phyloP scores from a whole-genome alignment of 2,888 invertebrate species.

The Amaurobius ferox region DNA sequence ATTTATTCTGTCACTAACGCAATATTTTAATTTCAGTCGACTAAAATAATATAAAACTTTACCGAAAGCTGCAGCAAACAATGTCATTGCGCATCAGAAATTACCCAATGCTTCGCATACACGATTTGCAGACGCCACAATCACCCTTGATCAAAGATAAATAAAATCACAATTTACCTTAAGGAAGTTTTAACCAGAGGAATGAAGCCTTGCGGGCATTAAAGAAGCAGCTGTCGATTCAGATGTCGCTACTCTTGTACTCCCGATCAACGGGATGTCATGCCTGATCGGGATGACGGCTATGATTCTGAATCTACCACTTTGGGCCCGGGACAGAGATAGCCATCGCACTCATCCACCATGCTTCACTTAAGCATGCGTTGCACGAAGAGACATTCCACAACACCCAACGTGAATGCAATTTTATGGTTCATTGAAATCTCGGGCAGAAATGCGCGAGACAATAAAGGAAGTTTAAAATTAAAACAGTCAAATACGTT shows the following conservation, averaged over 20 bases:
- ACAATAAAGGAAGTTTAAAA: no score
- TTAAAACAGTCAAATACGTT: no score
- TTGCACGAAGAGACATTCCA: not conserved
- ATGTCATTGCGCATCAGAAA: no score
- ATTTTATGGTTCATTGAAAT: not conserved
- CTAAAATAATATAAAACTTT: no score
- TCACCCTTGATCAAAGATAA: no score
- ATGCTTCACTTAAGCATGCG: not conserved
- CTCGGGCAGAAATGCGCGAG: not conserved
- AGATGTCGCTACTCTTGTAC: not conserved
- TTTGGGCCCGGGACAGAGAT: not conserved
- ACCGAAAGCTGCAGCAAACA: no score
- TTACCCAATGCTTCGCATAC: no score
- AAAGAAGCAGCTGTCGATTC: not conserved
- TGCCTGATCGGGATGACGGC: not conserved
- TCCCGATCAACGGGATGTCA: not conserved
- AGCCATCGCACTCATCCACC: not conserved
- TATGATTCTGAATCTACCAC: not conserved
- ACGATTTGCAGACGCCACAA: no score
- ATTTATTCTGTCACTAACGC: no score
- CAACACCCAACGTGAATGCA: not conserved
- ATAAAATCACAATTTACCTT: no score
- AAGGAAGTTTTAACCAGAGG: not conserved
- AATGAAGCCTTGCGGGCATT: not conserved
- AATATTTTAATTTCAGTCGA: no score